A percentile compares a stretch with the other conserved stretches of the same genome.
Conservation (phyloP, 2,888 invertebrate genomes). For the Chloromyia formosa region DNA sequence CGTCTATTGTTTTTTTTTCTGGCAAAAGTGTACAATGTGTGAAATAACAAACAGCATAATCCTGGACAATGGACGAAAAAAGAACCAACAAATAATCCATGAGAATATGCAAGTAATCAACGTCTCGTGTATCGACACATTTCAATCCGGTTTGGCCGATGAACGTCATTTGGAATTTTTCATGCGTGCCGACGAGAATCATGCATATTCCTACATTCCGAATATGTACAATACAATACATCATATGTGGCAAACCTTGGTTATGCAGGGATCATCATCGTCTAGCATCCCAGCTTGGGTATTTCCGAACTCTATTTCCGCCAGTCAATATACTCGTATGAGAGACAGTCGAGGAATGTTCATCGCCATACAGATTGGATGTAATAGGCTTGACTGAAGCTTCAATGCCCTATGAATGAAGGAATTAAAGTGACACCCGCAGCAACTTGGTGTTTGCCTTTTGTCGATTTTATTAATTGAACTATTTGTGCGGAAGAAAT, state of each 20-base stretch:
- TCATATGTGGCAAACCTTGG: neutral
- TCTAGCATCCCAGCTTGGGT: conserved; percentile 10
- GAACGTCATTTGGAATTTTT: conserved; percentile 41
- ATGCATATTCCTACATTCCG: neutral
- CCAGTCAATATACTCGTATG: conserved; percentile 18
- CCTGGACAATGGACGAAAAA: neutral
- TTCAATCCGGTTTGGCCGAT: conserved; percentile 46
- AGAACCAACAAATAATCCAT: conserved; percentile 21
- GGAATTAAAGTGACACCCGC: conserved; percentile 44
- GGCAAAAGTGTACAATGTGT: conserved; percentile 9
- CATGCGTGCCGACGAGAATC: conserved; percentile 38
- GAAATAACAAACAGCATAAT: conserved; percentile 14
- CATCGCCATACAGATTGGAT: neutral
- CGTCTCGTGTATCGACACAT: conserved; percentile 44
- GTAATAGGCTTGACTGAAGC: conserved; percentile 21
- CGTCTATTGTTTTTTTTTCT: conserved; percentile 21
- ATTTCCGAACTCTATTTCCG: conserved; percentile 25
- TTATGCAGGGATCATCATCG: neutral
- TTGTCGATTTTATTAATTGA: conserved; percentile 45
- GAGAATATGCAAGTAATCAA: conserved; percentile 27
- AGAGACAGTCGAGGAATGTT: conserved; percentile 19
- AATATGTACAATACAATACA: too few species aligned
- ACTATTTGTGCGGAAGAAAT: conserved; percentile 45
- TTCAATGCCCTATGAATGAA: conserved; percentile 31
- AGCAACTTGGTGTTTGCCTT: conserved; percentile 26